phyloP scores from a whole-genome alignment of 2,888 invertebrate genomes.

The Coelinius sp. region DNA sequence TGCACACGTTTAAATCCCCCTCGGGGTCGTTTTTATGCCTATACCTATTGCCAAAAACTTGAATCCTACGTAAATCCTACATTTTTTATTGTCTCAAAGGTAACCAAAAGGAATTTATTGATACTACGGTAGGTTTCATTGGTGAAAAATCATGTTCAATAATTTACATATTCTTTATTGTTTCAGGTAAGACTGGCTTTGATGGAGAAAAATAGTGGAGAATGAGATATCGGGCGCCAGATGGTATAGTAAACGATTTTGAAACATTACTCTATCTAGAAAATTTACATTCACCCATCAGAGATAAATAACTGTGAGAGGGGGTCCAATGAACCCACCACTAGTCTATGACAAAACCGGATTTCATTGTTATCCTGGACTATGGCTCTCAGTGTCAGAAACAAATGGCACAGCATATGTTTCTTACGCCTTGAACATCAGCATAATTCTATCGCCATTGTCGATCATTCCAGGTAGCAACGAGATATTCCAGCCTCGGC shows the following conservation, averaged over 20 bases:
- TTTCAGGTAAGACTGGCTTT: slow-evolving; percentile 10
- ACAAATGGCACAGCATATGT: slow-evolving; percentile 56
- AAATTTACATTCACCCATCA: slow-evolving; percentile 22
- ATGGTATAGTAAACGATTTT: not conserved
- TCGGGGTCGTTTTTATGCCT: slow-evolving; percentile 19
- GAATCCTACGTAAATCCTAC: not conserved
- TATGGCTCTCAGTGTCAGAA: slow-evolving; percentile 47
- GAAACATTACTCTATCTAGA: not conserved
- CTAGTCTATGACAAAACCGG: slow-evolving; percentile 40
- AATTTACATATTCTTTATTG: not conserved
- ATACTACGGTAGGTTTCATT: no score
- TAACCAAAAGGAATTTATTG: no score
- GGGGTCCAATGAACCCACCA: slow-evolving; percentile 16
- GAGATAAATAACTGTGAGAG: not conserved
- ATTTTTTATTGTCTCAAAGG: slow-evolving; percentile 2
- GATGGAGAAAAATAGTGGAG: not conserved
- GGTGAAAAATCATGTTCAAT: no score
- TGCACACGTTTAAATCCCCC: not conserved
- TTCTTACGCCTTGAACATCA: slow-evolving; percentile 15
- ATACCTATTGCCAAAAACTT: not conserved
- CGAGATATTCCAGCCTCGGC: not conserved
- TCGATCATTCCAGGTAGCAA: slow-evolving; percentile 1
- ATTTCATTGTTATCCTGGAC: slow-evolving; percentile 50
- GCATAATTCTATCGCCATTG: not conserved
- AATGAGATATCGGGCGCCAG: not conserved